Conservation (phyloP, 2,888 invertebrate genomes). For the Malthinus seriepunctatus region DNA sequence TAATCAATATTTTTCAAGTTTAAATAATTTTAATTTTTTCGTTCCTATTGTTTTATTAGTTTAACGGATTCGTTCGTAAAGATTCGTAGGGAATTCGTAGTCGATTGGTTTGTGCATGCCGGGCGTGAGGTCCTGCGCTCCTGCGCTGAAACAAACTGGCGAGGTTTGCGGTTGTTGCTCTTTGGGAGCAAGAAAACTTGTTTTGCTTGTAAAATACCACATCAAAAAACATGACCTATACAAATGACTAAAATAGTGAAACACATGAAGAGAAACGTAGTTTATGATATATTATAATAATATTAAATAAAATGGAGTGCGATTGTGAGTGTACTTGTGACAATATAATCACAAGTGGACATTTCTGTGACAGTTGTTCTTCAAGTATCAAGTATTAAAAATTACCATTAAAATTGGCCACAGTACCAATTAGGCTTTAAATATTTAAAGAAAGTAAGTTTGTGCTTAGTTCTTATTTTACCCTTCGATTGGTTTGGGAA, state of each 20-base stretch:
- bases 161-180: constrained; percentile 48
- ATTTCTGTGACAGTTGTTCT: constrained; percentile 21
- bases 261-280: constrained; percentile 2
- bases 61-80: constrained; percentile 5
- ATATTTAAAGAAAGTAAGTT: neutral
- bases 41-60: neutral
- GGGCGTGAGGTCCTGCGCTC: constrained; percentile 40
- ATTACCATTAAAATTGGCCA: too few relatives aligned
- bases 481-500: too few relatives aligned
- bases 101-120: constrained; percentile 26
- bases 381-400: constrained; percentile 2
- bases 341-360: constrained; percentile 21
- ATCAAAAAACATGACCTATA: constrained; percentile 24
- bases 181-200: constrained; percentile 35
- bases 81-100: neutral
- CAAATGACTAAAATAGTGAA: constrained; percentile 4
- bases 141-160: constrained; percentile 39
- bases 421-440: too few relatives aligned
- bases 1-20: too few relatives aligned
- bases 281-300: neutral
- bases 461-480: neutral
- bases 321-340: constrained; percentile 13
- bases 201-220: constrained; percentile 27
- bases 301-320: constrained; percentile 16
- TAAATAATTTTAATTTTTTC: too few relatives aligned